Conservation (phyloP, 2,113 vertebrate genomes). For the Argyrosomus japonicus region DNA sequence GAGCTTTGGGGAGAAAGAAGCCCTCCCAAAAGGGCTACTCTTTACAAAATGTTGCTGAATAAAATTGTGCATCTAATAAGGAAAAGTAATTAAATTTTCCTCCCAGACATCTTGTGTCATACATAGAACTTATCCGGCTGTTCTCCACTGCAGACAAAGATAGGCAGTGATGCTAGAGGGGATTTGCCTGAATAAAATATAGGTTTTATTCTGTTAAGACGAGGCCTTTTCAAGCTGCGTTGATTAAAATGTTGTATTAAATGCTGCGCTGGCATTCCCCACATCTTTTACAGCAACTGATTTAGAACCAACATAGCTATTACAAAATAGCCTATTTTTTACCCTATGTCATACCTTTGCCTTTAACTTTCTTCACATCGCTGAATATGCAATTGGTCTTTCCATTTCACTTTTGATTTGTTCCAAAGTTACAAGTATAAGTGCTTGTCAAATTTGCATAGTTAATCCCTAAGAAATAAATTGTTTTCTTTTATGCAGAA, state of each 20-base stretch:
- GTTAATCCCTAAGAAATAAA: constrained; percentile 53
- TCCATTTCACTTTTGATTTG: constrained; percentile 68
- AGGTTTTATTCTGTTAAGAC: constrained; percentile 54
- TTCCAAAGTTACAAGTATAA: constrained; percentile 51
- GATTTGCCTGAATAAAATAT: constrained; percentile 52
- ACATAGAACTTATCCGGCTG: constrained; percentile 48
- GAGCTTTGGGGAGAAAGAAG: constrained; percentile 18
- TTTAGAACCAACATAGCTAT: constrained; percentile 47
- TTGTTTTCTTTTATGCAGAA: constrained; percentile 50
- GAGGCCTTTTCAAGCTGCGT: constrained; percentile 48
- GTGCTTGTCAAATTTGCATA: constrained; percentile 54
- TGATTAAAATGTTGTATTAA: constrained; percentile 65
- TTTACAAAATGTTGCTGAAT: constrained; percentile 57
- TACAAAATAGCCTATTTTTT: constrained; percentile 39
- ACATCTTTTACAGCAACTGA: constrained; percentile 46
- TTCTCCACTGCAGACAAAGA: constrained; percentile 54
- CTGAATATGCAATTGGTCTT: constrained; percentile 41
- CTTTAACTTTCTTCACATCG: constrained; percentile 30
- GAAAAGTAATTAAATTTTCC: constrained; percentile 75
- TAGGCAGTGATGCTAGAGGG: constrained; percentile 40
- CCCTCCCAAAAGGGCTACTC: constrained; percentile 44
- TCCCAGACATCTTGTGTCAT: constrained; percentile 64
- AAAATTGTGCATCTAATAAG: constrained; percentile 71
- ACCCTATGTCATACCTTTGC: constrained; percentile 31
- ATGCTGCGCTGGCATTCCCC: constrained; percentile 48